These are phyloP conservation scores for Dipodomys merriami DNA, from an alignment of 2,113 vertebrate species.

Conservation along the genomic window DNA sequence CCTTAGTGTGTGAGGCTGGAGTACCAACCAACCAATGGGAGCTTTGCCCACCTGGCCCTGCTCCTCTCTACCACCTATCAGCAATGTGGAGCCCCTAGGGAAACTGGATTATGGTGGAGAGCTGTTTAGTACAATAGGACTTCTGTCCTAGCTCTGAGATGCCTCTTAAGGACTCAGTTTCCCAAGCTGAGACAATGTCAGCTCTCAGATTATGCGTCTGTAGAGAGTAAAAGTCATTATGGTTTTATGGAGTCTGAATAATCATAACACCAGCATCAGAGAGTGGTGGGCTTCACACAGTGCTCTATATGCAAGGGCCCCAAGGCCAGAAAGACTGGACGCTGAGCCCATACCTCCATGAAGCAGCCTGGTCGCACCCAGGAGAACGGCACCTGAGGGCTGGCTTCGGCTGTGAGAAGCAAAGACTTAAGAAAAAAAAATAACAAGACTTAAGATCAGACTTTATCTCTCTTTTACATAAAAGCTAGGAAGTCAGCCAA, in stretches of 20 bases:
- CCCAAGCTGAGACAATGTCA: not conserved
- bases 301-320: not conserved
- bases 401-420: slow-evolving; percentile 51
- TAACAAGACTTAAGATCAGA: slow-evolving; percentile 51
- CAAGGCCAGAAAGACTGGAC: not conserved
- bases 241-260: not conserved
- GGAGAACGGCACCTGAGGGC: not conserved
- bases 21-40: not conserved
- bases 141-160: not conserved
- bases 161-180: not conserved
- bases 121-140: too few species aligned
- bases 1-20: accelerated
- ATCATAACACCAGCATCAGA: too few species aligned
- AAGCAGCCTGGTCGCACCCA: not conserved
- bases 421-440: slow-evolving; percentile 21
- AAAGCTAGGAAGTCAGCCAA: not conserved
- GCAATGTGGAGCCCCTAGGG: too few species aligned
- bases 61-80: not conserved
- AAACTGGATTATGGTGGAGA: not conserved
- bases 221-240: not conserved
- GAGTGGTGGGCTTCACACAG: accelerated
- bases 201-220: not conserved
- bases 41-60: not conserved
- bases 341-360: not conserved
- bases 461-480: slow-evolving; percentile 41